These are phyloP conservation scores for Acrocyrtus sp. DNA, from an alignment of 2,888 invertebrate genomes.

Conservation along the genomic window DNA sequence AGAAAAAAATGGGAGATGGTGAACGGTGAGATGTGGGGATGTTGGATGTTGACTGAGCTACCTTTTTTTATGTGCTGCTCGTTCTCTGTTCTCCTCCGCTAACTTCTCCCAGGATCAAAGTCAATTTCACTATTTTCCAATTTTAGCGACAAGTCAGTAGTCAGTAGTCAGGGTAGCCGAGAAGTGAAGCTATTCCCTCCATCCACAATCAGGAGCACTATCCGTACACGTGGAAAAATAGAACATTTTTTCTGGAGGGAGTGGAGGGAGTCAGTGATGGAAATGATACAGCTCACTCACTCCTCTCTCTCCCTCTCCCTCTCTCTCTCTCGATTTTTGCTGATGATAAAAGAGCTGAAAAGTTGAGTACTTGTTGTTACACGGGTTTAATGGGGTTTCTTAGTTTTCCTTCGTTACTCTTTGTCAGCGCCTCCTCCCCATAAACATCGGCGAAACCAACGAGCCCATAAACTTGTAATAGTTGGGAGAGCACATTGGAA, in stretches of 20 bases:
- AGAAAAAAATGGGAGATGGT: background rate
- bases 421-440: too few relatives aligned
- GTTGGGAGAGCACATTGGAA: too few relatives aligned
- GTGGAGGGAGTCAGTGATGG: too few relatives aligned
- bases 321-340: background rate
- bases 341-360: background rate
- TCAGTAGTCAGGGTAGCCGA: background rate
- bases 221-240: constrained; percentile 8
- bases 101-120: constrained; percentile 16
- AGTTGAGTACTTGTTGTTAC: background rate
- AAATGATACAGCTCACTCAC: too few relatives aligned
- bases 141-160: constrained; percentile 3
- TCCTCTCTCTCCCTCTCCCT: too few relatives aligned
- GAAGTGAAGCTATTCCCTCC: background rate
- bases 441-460: too few relatives aligned
- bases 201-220: background rate
- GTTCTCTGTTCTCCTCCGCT: background rate
- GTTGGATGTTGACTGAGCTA: background rate
- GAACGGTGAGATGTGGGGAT: background rate
- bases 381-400: constrained; percentile 21
- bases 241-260: background rate
- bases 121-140: constrained; percentile 39
- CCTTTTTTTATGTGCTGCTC: constrained; percentile 8
- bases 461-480: too few relatives aligned
- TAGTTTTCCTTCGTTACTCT: constrained; percentile 6